These are phyloP conservation scores for Ectemnius lituratus DNA, from an alignment of 2,888 invertebrate species.

Conservation along the genomic window DNA sequence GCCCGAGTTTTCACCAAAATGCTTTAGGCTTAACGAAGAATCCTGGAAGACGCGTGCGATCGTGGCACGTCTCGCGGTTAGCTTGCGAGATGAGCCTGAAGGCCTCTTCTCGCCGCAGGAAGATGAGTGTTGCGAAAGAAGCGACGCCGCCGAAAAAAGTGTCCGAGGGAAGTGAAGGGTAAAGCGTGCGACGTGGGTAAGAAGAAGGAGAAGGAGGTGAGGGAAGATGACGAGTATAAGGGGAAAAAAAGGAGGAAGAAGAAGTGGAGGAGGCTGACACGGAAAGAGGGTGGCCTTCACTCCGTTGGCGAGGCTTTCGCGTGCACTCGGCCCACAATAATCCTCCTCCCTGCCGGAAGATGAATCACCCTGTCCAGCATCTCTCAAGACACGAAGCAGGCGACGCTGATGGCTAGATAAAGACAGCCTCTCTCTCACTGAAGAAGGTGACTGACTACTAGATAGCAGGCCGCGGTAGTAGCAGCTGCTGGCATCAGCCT, in stretches of 20 bases:
- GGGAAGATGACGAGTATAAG: constrained; percentile 18
- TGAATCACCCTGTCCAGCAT: constrained; percentile 68
- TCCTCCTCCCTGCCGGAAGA: constrained; percentile 64
- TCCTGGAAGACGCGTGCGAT: constrained; percentile 2
- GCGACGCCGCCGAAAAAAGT: not conserved
- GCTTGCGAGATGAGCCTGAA: too few relatives aligned
- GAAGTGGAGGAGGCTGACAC: constrained; percentile 43
- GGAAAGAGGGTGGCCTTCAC: constrained; percentile 33
- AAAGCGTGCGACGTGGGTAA: not conserved
- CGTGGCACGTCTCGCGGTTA: constrained; percentile 5
- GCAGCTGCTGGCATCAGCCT: constrained; percentile 12
- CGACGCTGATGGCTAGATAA: constrained; percentile 55
- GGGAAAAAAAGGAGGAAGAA: constrained; percentile 9
- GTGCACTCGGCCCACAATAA: constrained; percentile 62
- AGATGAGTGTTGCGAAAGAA: constrained; percentile 26
- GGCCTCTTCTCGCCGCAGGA: constrained; percentile 1
- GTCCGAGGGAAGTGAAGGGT: not conserved
- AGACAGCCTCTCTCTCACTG: constrained; percentile 32
- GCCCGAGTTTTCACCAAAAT: constrained; percentile 17
- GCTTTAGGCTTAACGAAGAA: constrained; percentile 34
- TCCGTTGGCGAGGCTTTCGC: constrained; percentile 38
- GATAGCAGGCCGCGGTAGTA: constrained; percentile 28
- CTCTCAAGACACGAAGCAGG: constrained; percentile 55
- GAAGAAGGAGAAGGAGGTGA: constrained; percentile 8
- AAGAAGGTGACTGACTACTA: constrained; percentile 52